Conservation (phyloP, 2,797 vertebrate genomes). For the Pteropus rufus region DNA sequence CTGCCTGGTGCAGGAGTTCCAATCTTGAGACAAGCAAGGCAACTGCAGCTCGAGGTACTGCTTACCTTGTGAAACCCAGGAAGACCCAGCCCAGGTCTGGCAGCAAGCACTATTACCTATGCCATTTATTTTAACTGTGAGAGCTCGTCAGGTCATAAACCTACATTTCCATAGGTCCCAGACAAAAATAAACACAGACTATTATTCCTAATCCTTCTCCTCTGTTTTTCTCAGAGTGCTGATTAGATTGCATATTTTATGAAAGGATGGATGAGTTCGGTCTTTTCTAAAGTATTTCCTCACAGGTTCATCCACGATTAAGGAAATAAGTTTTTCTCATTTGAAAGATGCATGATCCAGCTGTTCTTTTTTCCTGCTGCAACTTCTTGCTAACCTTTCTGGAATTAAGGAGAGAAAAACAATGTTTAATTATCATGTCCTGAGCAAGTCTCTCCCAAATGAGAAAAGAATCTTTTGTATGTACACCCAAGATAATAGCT, state of each 20-base stretch:
- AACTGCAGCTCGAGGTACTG: not conserved
- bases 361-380: slow-evolving; percentile 73
- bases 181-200: slow-evolving; percentile 84
- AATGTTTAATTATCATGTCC: slow-evolving; percentile 53
- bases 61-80: not conserved
- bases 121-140: slow-evolving; percentile 64
- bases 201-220: slow-evolving; percentile 76
- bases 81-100: not conserved
- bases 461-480: slow-evolving; percentile 67
- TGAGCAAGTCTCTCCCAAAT: slow-evolving; percentile 46
- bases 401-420: slow-evolving; percentile 50
- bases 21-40: not conserved
- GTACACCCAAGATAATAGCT: slow-evolving; percentile 66
- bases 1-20: not conserved
- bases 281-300: slow-evolving; percentile 73
- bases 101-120: not conserved
- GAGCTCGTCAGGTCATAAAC: slow-evolving; percentile 73
- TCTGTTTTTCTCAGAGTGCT: slow-evolving; percentile 65
- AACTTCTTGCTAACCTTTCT: slow-evolving; percentile 57
- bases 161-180: slow-evolving; percentile 79
- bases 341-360: slow-evolving; percentile 78
- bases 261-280: slow-evolving; percentile 70
- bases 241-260: slow-evolving; percentile 77
- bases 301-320: slow-evolving; percentile 60
- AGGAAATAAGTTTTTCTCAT: slow-evolving; percentile 58